Base-by-base conservation (phyloP, 2,113 vertebrate genomes). In the Cyprinodon tularosa region DNA sequence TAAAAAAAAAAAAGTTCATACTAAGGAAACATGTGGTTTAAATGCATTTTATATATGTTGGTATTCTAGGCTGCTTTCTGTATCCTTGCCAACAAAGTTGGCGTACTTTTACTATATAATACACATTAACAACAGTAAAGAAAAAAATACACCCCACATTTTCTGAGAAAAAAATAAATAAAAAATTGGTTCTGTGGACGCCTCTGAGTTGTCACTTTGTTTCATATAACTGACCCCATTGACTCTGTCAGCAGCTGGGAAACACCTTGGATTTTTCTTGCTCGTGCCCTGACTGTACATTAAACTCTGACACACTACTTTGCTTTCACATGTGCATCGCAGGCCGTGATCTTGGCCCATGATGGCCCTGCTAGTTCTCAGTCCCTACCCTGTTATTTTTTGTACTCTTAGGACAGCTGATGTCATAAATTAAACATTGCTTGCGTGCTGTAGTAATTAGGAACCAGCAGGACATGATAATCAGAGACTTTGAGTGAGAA, bases 371-470 rank as follows among this genome's bases (percentile, higher is more conserved):
- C 80, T 88, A 20, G 76, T 69, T 89, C 74, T 77, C 66, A 39
- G 80, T 76, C 80, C 76, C 74, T 29, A 68, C 71, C 69, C 47
- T 45, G 63, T 84, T 66, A 71, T 75, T 84, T 76, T 71, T 76
- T 80, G 66, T 76, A 69, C 62, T 80, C 67, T 66, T 82, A 73
- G 62, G 63, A 77, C 63, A 72, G 76, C 73, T 86, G 87, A 89
- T 86, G 80, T 90, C 74, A 88, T 92, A 82, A 91, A 92, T 89
- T 88, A 89, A 91, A 91, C 86, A 90, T 89, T 78, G 64, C 81
- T 72, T 78, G 74, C 87, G 88, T 47, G 75, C 74, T 88, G 81
- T 80, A 90, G 77, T 86, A 88, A 89, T 88, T 85, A 89, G 73
- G 66, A 68, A 57, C 82, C 72, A 82, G 82, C 81, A 82, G 82